Base-by-base conservation (phyloP, 2,888 invertebrate genomes). In the Callosobruchus maculatus region DNA sequence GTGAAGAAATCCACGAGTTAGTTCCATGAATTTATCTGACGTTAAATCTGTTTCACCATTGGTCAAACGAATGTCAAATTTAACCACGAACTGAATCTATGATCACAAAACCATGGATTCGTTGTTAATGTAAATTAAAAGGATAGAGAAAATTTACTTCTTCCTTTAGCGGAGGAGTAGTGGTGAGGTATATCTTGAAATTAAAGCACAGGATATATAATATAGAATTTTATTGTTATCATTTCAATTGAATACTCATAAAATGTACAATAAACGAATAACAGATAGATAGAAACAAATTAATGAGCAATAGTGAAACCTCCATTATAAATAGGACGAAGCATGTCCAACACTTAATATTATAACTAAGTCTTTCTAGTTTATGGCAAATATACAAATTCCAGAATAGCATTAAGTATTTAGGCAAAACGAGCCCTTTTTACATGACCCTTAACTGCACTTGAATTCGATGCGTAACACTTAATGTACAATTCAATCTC, bases 231-330 rank as follows among this genome's bases (percentile, higher is more conserved):
- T 87, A 87, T 86, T 86, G 84, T 86, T 86, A 86, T 85, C 85
- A 85, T 86, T 85, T 81, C 85, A 85, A 86, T 85, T 85, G 85
- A 86, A 83, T 87, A 87, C 86, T 87, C 86, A 86, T 87, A 87
- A 87, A 87, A 86, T 87, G 85, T 86, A 86, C 87, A 87, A 86
- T 86, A 86, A 85, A 86, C 85, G 86, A 86, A 86, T 87, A 87
- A 87, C 87, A 87, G 86, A 86, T 86, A 85, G 86, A 86, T 86
- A 86, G 85, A 87, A 87, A 86, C 86, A 87, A 84, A 84, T 84
- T 82, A 85, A 85, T 86, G 87, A 87, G 87, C 87, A 87, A 87
- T 87, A 86, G 85, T 86, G 86, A 86, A 87, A 86, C 85, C 84
- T 86, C 85, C 85, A 84, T 85, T 83, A 82, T 85, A 84, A 83